These are phyloP conservation scores for Vidua macroura DNA, from an alignment of 2,113 vertebrate genomes.

Conservation along the genomic window DNA sequence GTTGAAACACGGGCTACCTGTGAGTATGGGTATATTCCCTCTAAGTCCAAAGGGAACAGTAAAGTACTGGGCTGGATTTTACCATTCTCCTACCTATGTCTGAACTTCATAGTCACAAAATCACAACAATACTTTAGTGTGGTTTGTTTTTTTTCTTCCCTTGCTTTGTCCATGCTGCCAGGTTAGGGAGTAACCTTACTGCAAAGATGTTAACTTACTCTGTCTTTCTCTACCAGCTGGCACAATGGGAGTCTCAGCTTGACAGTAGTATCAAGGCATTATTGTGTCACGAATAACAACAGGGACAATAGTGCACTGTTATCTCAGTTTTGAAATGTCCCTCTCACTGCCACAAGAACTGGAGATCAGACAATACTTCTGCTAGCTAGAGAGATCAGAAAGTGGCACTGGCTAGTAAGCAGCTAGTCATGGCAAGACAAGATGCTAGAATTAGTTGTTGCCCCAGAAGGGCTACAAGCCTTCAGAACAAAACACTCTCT, in stretches of 20 bases:
- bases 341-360: neutral
- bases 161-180: neutral
- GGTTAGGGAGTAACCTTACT: neutral
- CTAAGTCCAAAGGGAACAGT: neutral
- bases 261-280: neutral
- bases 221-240: neutral
- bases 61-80: neutral
- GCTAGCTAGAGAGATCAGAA: neutral
- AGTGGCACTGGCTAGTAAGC: neutral
- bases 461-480: fast-evolving
- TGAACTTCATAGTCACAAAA: neutral
- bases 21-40: neutral
- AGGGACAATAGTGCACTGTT: neutral
- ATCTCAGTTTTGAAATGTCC: neutral
- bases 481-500: neutral
- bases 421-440: neutral
- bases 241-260: neutral
- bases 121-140: neutral
- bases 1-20: neutral
- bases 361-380: neutral
- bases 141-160: neutral
- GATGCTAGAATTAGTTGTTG: neutral
- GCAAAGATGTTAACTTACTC: neutral
- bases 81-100: neutral
- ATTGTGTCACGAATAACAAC: fast-evolving